A percentile compares a stretch with the other conserved stretches of the same genome.
Conservation (phyloP, 2,113 vertebrate species). For the Stictonetta naevosa region DNA sequence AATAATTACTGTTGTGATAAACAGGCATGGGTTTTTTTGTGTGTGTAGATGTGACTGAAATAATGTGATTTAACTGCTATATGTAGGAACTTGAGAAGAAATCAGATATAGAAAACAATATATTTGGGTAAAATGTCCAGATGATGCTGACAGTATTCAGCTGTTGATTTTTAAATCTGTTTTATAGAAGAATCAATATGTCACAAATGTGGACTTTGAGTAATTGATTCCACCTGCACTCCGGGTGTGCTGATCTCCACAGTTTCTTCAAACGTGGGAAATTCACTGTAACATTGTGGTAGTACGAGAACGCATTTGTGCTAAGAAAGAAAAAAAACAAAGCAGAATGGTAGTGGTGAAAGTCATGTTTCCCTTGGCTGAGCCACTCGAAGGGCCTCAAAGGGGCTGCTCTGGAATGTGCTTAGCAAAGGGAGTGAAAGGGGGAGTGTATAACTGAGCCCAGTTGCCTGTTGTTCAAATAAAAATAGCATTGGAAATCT, state of each 20-base stretch:
- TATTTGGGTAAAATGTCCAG: neutral
- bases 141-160: neutral
- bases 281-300: neutral
- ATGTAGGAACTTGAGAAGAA: neutral
- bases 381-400: slow-evolving; percentile 49
- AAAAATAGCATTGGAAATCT: slow-evolving; percentile 56
- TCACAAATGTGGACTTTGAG: neutral
- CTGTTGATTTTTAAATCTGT: neutral
- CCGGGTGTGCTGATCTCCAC: neutral
- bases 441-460: slow-evolving; percentile 29
- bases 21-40: neutral
- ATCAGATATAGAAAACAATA: neutral
- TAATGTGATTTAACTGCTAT: neutral
- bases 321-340: slow-evolving; percentile 66
- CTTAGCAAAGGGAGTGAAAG: slow-evolving; percentile 54
- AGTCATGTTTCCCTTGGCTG: slow-evolving; percentile 66
- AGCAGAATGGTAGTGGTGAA: slow-evolving; percentile 48
- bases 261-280: neutral
- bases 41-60: neutral
- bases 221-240: neutral
- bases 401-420: slow-evolving; percentile 69
- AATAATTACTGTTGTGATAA: neutral
- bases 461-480: slow-evolving; percentile 26
- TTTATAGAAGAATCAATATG: neutral
- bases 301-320: slow-evolving; percentile 4